phyloP scores from a whole-genome alignment of 2,888 invertebrate genomes.

The Cerceris rybyensis region DNA sequence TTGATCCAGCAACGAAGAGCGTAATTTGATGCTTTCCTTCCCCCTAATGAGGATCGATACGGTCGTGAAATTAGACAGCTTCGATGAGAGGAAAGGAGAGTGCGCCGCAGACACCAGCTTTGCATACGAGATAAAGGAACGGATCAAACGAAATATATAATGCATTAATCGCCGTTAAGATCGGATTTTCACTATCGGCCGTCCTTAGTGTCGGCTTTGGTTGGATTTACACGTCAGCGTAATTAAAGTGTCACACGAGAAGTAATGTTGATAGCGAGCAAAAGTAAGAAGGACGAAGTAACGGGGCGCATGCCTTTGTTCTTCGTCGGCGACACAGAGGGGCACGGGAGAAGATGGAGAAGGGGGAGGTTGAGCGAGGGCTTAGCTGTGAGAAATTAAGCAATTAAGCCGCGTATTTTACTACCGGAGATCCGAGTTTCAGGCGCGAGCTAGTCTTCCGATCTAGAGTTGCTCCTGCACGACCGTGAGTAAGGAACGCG shows the following conservation, averaged over 20 bases:
- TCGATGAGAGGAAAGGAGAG: neutral
- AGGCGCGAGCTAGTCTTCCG: slow-evolving; percentile 59
- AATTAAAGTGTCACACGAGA: slow-evolving; percentile 80
- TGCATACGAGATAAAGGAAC: neutral
- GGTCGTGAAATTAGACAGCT: neutral
- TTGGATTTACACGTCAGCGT: slow-evolving; percentile 77
- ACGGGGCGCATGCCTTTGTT: slow-evolving; percentile 74
- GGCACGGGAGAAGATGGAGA: slow-evolving; percentile 18
- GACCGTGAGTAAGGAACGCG: slow-evolving; percentile 51
- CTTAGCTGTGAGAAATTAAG: slow-evolving; percentile 79
- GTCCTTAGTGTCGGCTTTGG: slow-evolving; percentile 24
- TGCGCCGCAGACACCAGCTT: neutral
- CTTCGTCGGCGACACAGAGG: slow-evolving; percentile 50
- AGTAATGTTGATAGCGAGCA: slow-evolving; percentile 77
- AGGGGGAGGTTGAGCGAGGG: slow-evolving; percentile 35
- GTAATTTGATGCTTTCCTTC: no score
- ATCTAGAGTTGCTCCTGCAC: slow-evolving; percentile 43
- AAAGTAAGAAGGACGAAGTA: slow-evolving; percentile 73
- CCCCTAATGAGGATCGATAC: neutral
- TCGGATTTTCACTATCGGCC: slow-evolving; percentile 40
- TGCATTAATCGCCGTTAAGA: slow-evolving; percentile 38
- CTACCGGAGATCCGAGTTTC: slow-evolving; percentile 70
- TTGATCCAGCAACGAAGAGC: no score
- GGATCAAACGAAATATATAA: neutral
- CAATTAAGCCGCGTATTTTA: slow-evolving; percentile 78